phyloP scores from a whole-genome alignment of 2,113 vertebrate species.

The Oncorhynchus tshawytscha region DNA sequence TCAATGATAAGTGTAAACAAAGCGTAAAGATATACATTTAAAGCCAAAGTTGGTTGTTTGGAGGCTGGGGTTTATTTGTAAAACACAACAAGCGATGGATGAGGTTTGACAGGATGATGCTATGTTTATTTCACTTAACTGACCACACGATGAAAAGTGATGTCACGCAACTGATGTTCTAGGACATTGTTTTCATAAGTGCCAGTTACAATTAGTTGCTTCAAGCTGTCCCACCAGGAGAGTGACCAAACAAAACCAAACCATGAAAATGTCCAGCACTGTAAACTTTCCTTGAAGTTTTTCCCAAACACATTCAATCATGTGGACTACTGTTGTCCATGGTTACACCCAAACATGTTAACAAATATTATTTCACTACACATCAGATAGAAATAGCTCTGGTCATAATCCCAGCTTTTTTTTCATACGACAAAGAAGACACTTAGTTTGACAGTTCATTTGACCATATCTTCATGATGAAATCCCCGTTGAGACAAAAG shows the following conservation, averaged over 20 bases:
- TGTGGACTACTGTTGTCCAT: no score
- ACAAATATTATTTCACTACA: no score
- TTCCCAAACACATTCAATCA: no score
- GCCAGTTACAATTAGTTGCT: constrained; percentile 22
- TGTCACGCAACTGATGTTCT: constrained; percentile 21
- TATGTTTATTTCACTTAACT: constrained; percentile 13
- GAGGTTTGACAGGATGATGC: neutral
- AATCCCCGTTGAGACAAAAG: neutral
- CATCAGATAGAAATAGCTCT: no score
- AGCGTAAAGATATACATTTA: neutral
- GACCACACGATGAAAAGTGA: constrained; percentile 26
- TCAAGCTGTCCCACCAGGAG: constrained; percentile 19
- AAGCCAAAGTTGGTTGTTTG: neutral
- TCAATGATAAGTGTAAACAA: constrained; percentile 8
- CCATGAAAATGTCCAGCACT: constrained; percentile 4
- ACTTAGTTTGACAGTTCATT: neutral
- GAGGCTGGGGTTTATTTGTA: neutral
- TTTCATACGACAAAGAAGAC: neutral
- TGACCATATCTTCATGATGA: neutral
- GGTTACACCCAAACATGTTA: no score
- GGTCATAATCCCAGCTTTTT: no score
- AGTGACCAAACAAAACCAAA: constrained; percentile 31
- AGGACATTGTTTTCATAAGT: constrained; percentile 26
- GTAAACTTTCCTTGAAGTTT: no score
- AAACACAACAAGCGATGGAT: neutral